Base-by-base conservation (phyloP, 2,113 vertebrate species). In the Eleginops maclovinus region DNA sequence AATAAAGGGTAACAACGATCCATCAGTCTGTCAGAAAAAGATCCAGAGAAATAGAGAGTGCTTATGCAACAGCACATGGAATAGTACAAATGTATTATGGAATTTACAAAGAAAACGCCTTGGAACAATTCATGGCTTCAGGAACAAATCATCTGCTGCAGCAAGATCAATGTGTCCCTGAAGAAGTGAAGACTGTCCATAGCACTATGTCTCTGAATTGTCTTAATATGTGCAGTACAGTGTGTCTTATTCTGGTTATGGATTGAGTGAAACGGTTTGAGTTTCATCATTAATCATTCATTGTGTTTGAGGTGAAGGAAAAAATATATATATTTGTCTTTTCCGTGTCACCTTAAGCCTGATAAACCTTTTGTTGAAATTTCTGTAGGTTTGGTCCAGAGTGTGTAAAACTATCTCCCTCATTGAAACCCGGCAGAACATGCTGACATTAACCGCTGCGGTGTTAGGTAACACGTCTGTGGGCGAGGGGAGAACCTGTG, bases 381-480 rank as follows among this genome's bases (percentile, higher is more conserved):
- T 75, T 74, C 46, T 65, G 44, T 3, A 41, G 44, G 55, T 51
- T 58, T 21, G 8, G 51, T 50, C 13, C 53, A 61, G 24, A 47
- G 24, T 41, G 28, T 21, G 40, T 61, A 31, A 74, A 68, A 59
- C 9, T 58, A 46, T 47, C 65, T 46, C 13, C 19, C 13, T 7
- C 24, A 24, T 54, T 61, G 16, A 66, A 82, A 69, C 63, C 63
- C 67, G 54, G 47, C 72, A 51, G 72, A 13, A 65, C 60, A 81
- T 2, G 28, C 43, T 91, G 84, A 74, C 77, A 79, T 83, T 83
- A 77, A 75, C 22, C 5, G 7, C 14, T 11, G 41, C 40, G 68
- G 80, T 79, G 44, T 88, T 89, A 66, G 81, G 69, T 89, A 79
- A 88, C 86, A 72, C 16, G 2, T 72, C 46, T 71, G 77, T 88